Conservation (phyloP, 2,113 vertebrate genomes). For the Daboia siamensis region DNA sequence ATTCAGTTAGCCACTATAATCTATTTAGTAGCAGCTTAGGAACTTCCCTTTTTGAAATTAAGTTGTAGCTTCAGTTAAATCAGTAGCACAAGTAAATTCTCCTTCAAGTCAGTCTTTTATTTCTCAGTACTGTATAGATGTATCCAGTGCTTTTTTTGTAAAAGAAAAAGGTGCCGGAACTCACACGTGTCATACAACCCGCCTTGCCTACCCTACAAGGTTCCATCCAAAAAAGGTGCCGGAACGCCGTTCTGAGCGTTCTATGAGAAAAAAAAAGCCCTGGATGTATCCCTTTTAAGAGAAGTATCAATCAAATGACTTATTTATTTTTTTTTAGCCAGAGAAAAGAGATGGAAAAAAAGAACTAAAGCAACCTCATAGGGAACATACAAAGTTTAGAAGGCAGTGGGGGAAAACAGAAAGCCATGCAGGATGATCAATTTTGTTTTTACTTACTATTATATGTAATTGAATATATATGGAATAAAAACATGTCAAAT, state of each 20-base stretch:
- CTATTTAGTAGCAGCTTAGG: not conserved
- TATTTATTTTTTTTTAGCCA: not conserved
- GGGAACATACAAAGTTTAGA: not conserved
- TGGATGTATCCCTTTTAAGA: not conserved
- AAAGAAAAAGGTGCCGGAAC: no score
- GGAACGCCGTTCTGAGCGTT: no score
- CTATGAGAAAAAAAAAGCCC: no score
- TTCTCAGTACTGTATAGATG: not conserved
- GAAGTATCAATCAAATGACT: not conserved
- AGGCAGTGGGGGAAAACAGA: not conserved
- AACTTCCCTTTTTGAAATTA: not conserved
- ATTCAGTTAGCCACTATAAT: not conserved
- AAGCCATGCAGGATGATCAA: not conserved
- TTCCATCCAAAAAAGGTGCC: no score
- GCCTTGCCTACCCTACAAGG: no score
- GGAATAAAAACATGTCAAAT: not conserved
- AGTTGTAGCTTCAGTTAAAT: not conserved
- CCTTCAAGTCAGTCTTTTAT: not conserved
- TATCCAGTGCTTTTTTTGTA: no score
- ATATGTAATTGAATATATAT: not conserved
- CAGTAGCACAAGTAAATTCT: not conserved
- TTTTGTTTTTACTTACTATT: not conserved
- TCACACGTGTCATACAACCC: no score
- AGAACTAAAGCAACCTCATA: no score
- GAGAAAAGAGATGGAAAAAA: not conserved